A percentile compares a stretch with the other conserved stretches of the same genome.
Evolutionary conservation across 35 echinoderm and acorn worm species (phyloP).

Genomic region (Ptychodera flava): DNA sequence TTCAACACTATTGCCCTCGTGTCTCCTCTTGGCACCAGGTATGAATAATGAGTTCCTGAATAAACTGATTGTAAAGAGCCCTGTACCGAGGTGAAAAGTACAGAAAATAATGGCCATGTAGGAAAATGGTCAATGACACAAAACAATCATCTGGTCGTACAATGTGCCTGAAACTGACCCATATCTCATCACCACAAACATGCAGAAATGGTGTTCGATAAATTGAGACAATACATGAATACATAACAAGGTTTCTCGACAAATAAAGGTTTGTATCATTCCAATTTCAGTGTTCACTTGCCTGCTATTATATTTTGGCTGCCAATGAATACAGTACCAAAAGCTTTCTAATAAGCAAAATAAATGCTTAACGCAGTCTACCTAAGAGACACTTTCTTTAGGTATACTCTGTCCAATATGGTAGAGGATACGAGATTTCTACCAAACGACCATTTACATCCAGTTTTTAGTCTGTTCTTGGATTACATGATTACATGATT

Average conservation of each 20-base stretch:
- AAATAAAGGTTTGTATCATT: not conserved
- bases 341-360: no score
- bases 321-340: no score
- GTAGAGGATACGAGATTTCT: no score
- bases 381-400: no score
- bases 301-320: no score
- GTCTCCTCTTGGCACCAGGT: conserved; percentile 40
- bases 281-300: no score
- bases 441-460: no score
- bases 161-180: not conserved
- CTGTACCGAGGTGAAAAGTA: conserved; percentile 26
- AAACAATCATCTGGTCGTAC: not conserved
- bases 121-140: no score
- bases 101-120: conserved; percentile 4
- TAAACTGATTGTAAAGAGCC: conserved; percentile 62
- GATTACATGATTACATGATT: no score
- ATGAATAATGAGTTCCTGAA: conserved; percentile 85
- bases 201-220: not conserved
- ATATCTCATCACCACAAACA: not conserved
- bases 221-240: not conserved
- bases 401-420: no score
- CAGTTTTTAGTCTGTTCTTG: no score
- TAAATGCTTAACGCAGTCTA: no score
- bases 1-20: conserved; percentile 23
- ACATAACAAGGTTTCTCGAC: not conserved